Conservation (phyloP, 2,113 vertebrate genomes). For the Marmota monax region DNA sequence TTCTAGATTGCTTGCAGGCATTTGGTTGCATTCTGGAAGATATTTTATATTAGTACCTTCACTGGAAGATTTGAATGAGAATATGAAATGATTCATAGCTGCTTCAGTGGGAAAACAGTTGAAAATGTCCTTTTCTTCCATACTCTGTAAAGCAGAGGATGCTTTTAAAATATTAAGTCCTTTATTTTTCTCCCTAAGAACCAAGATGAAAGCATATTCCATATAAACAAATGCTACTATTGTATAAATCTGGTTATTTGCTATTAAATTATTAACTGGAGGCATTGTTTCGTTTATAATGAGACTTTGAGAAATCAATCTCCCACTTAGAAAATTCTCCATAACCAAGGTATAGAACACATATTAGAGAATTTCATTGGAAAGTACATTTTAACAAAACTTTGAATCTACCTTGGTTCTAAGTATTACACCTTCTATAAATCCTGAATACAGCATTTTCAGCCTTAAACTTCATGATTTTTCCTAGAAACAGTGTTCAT, state of each 20-base stretch:
- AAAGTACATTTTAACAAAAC: background rate
- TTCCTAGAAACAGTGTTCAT: background rate
- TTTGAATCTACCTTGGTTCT: background rate
- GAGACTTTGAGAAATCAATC: background rate
- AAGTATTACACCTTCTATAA: background rate
- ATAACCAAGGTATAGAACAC: background rate
- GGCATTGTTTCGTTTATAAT: background rate
- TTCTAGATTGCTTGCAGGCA: background rate
- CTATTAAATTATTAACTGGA: slow-evolving; percentile 50
- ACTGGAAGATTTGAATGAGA: slow-evolving; percentile 46
- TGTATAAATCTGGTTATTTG: slow-evolving; percentile 48
- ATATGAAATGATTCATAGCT: background rate
- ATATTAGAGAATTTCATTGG: background rate
- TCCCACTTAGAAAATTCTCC: background rate
- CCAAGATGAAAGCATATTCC: background rate
- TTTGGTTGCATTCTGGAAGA: background rate
- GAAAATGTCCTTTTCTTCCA: background rate
- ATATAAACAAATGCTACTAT: slow-evolving; percentile 19
- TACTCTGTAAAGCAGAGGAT: background rate
- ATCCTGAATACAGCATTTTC: background rate
- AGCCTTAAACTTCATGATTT: background rate
- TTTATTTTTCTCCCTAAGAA: background rate
- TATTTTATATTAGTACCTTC: background rate
- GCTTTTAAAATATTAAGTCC: background rate
- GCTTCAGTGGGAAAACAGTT: background rate